phyloP scores from a whole-genome alignment of 2,797 vertebrate genomes.

The Petrocephalus schoutedeni region DNA sequence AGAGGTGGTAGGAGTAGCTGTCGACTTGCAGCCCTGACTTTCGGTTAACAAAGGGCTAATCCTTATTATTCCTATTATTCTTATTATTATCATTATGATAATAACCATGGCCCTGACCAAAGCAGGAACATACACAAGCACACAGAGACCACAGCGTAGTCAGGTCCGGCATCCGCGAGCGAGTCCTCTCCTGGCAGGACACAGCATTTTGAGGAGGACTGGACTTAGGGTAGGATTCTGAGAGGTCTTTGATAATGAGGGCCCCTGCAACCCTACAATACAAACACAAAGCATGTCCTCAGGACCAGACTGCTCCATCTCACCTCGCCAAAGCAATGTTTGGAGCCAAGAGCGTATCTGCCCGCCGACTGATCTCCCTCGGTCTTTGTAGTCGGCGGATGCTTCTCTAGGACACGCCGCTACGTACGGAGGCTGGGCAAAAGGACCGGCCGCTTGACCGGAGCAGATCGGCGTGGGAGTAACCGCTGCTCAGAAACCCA shows the following conservation, averaged over 20 bases:
- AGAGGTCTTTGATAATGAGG: not conserved
- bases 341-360: not conserved
- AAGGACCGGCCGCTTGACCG: not conserved
- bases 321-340: not conserved
- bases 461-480: not conserved
- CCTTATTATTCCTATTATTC: not conserved
- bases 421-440: not conserved
- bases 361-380: not conserved
- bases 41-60: not conserved
- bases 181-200: not conserved
- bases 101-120: not conserved
- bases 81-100: not conserved
- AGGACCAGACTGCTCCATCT: slow-evolving; percentile 3
- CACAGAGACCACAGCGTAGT: not conserved
- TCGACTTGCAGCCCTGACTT: not conserved
- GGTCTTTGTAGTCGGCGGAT: not conserved
- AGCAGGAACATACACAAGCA: not conserved
- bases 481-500: not conserved
- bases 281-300: not conserved
- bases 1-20: not conserved
- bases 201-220: not conserved
- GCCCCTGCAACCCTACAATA: not conserved
- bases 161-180: not conserved
- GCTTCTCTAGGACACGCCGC: not conserved
- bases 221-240: not conserved